Base-by-base conservation (phyloP, 2,113 vertebrate genomes). In the Labrus mixtus region DNA sequence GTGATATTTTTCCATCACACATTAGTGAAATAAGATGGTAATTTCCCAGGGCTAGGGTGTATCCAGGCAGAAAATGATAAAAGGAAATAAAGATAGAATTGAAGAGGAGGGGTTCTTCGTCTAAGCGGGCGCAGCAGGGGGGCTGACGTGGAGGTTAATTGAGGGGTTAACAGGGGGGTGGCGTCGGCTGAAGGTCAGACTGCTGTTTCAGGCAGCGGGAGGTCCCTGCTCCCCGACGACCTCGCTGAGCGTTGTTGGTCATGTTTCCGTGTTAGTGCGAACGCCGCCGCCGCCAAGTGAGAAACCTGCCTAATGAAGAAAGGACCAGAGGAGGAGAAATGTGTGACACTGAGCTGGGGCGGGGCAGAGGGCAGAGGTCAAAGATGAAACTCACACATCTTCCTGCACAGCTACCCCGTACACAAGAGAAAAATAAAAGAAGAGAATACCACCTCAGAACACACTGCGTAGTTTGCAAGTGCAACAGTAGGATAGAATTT, bases 11-110 rank as follows among this genome's bases (percentile, higher is more conserved):
- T 87, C 82, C 83, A 70, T 56, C 78, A 84, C 65, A 73, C 91
- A 93, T 94, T 93, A 93, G 89, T 87, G 91, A 93, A 92, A 93
- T 90, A 87, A 91, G 91, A 93, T 84, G 86, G 91, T 90, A 93
- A 94, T 93, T 91, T 92, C 81, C 78, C 19, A 66, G 59, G 62
- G 82, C 79, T 81, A 78, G 79, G 82, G 86, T 82, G 88, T 90
- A 92, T 85, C 90, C 77, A 90, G 84, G 91, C 85, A 92, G 88
- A 91, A 93, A 91, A 90, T 82, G 83, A 91, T 80, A 83, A 91
- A 90, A 85, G 77, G 85, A 87, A 88, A 84, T 85, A 81, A 78
- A 72, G 75, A 86, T 68, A 82, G 82, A 81, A 73, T 60, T 46
- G 41, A 46, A 11, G 61, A 54, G 72, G 78, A 73, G 68, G 68